Evolutionary conservation across 1,140 invertebrate species (phyloP), one percentile per base, ranked within the genome.

Genomic region (Pissodes strobi): DNA sequence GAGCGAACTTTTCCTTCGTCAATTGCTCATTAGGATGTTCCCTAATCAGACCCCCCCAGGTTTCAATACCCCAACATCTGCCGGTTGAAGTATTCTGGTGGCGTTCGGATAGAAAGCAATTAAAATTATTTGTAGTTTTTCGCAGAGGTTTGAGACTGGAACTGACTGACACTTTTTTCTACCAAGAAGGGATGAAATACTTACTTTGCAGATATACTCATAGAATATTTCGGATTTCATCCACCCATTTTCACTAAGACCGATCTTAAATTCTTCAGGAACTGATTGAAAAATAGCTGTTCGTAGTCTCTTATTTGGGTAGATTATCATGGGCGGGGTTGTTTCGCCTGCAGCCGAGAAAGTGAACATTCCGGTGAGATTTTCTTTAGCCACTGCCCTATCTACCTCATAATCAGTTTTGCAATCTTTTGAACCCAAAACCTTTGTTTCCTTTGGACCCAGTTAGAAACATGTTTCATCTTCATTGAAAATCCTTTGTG

Each of bases 391-490:
- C n/a, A n/a, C n/a, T n/a, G n/a, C n/a, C n/a, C n/a, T n/a, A n/a
- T n/a, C n/a, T n/a, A n/a, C n/a, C n/a, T n/a, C n/a, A n/a, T n/a
- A n/a, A n/a, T n/a, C 74, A 71, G 18, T 76, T 68, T 70, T 68
- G 73, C 10, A 57, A 17, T 72, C 72, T 73, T 62, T 52, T 57
- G 39, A 39, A 4, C 51, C 65, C 12, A 78, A 52, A n/a, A 77
- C 71, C 25, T 68, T 52, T 2, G 64, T 68, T 23, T 45, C 70
- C 71, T 75, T 74, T 21, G 72, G 74, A 27, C 68, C 71, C 12
- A 78, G 15, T 10, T 66, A 41, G 63, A 79, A 74, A 55, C 67
- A 70, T 27, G 71, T 78, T 64, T 80, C 78, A 57, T 79, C 74
- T 5, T 69, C 70, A 63, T 79, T 79, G 30, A 74, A 73, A 15